Evolutionary conservation across 2,888 invertebrate genomes (phyloP).

Genomic region (Dasysyrphus tricinctus): DNA sequence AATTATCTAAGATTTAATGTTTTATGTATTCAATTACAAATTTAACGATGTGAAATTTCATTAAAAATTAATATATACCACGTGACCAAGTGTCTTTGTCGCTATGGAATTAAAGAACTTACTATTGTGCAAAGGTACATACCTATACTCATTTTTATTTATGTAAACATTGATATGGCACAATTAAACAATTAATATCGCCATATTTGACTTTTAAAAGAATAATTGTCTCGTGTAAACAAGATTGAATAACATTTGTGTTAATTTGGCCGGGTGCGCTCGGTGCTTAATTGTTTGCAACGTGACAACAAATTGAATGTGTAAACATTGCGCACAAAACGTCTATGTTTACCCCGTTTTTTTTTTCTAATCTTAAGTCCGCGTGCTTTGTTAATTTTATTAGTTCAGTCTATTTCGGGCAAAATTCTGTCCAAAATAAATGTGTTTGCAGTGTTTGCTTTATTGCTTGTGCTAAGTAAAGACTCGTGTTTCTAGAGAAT

Average conservation of each 20-base stretch:
- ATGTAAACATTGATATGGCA: constrained; percentile 22
- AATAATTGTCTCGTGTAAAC: not conserved
- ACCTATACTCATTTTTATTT: not conserved
- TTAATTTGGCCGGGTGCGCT: constrained; percentile 5
- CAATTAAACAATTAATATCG: constrained; percentile 16
- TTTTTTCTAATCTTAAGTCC: not conserved
- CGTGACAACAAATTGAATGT: constrained; percentile 25
- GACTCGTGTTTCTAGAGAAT: not conserved
- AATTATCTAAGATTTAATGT: not conserved
- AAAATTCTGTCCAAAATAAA: constrained; percentile 3
- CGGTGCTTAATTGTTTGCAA: constrained; percentile 26
- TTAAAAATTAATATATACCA: not conserved
- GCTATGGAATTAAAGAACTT: not conserved
- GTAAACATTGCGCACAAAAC: not conserved
- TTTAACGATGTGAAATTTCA: not conserved
- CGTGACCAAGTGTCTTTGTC: constrained; percentile 10
- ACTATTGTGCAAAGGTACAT: not conserved
- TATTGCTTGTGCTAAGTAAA: constrained; percentile 8
- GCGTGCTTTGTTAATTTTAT: constrained; percentile 20
- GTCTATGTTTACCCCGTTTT: constrained; percentile 1
- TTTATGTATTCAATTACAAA: constrained; percentile 20
- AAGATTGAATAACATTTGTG: constrained; percentile 11
- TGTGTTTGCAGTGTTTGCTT: not conserved
- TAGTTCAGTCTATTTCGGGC: constrained; percentile 14
- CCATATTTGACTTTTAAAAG: not conserved